Percentiles rank a stretch among this genome's conserved stretches.
Conservation (phyloP, 37 sponge, comb jelly and placozoan species). For the Sycon ciliatum region DNA sequence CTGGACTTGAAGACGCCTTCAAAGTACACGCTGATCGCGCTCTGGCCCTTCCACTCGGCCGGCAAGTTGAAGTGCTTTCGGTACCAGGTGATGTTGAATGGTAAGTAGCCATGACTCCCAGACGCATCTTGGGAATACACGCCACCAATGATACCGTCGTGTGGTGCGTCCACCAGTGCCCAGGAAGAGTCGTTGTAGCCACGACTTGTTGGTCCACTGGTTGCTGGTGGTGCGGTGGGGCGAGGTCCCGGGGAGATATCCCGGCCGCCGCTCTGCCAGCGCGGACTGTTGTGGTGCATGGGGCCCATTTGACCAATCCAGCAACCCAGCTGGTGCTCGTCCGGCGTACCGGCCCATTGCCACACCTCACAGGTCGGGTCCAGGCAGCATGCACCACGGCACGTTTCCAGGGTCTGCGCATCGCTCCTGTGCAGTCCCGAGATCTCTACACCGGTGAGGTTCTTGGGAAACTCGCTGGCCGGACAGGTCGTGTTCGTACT, state of each 20-base stretch:
- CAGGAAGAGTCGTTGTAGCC: slow-evolving; percentile 42
- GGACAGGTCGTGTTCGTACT: too few species aligned
- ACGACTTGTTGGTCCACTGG: slow-evolving; percentile 21
- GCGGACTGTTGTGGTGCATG: too few species aligned
- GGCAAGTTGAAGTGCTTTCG: slow-evolving; percentile 49
- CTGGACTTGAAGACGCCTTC: slow-evolving; percentile 39
- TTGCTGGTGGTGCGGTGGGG: slow-evolving; percentile 22
- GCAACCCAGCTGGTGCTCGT: slow-evolving; percentile 21
- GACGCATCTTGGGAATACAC: not conserved
- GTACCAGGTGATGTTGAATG: slow-evolving; percentile 37
- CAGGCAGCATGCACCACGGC: slow-evolving; percentile 33
- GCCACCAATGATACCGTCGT: slow-evolving; percentile 38
- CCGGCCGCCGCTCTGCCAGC: too few species aligned
- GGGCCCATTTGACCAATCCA: slow-evolving; percentile 53
- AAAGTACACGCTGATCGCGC: slow-evolving; percentile 47
- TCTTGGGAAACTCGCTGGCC: slow-evolving; percentile 24
- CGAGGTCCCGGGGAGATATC: too few species aligned
- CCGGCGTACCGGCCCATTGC: slow-evolving; percentile 22
- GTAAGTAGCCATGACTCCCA: slow-evolving; percentile 27
- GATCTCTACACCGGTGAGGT: slow-evolving; percentile 32
- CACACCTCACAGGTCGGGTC: slow-evolving; percentile 38
- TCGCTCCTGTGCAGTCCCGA: slow-evolving; percentile 11
- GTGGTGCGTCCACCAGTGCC: slow-evolving; percentile 46
- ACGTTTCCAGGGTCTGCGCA: slow-evolving; percentile 27
- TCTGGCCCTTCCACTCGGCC: slow-evolving; percentile 37